Conservation (phyloP, 2,888 invertebrate species). For the Tromatobia lineatoria region DNA sequence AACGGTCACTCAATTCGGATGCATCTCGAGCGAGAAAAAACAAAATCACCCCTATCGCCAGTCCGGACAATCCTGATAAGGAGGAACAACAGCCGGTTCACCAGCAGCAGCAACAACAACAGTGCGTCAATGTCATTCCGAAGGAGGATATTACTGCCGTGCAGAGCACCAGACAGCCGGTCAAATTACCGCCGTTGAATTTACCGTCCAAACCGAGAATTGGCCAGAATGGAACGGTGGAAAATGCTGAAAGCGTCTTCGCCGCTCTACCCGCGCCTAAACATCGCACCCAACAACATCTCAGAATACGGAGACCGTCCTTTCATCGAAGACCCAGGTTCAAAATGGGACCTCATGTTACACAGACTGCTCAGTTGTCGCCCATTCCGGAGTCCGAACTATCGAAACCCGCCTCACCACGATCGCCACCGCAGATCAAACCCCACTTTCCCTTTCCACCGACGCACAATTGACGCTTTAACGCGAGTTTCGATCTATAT, state of each 20-base stretch:
- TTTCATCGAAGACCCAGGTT: slow-evolving; percentile 81
- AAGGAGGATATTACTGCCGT: slow-evolving; percentile 47
- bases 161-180: slow-evolving; percentile 66
- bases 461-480: slow-evolving; percentile 71
- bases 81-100: slow-evolving; percentile 37
- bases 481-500: slow-evolving; percentile 2
- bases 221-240: slow-evolving; percentile 59
- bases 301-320: slow-evolving; percentile 78
- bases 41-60: slow-evolving; percentile 75
- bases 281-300: slow-evolving; percentile 78
- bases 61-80: slow-evolving; percentile 59
- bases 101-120: neutral
- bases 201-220: slow-evolving; percentile 71
- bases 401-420: slow-evolving; percentile 90
- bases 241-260: slow-evolving; percentile 46
- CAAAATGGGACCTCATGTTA: slow-evolving; percentile 80
- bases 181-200: slow-evolving; percentile 77
- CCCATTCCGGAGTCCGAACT: slow-evolving; percentile 91
- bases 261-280: slow-evolving; percentile 74
- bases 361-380: slow-evolving; percentile 86
- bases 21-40: slow-evolving; percentile 73
- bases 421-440: slow-evolving; percentile 84
- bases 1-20: slow-evolving; percentile 74
- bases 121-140: slow-evolving; percentile 18
- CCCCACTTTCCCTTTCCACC: slow-evolving; percentile 83